A percentile compares a stretch with the other conserved stretches of the same genome.
Conservation (phyloP, 2,888 invertebrate genomes). For the Lasioglossum calceatum region DNA sequence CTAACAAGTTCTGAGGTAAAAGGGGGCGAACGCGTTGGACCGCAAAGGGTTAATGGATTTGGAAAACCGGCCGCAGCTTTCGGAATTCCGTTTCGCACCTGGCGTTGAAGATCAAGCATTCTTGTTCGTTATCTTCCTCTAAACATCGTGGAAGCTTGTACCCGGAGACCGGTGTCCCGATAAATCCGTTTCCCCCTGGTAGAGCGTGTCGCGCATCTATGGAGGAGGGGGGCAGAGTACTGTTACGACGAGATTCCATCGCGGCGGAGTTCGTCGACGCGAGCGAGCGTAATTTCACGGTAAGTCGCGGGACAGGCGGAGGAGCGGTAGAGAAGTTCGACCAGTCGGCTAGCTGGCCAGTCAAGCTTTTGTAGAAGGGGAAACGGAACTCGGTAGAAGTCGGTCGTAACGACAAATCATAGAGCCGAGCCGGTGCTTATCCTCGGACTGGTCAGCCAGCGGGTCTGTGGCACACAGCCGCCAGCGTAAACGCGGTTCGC, state of each 20-base stretch:
- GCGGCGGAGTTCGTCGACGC: constrained; percentile 17
- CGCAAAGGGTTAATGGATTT: not conserved
- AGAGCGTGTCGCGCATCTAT: constrained; percentile 13
- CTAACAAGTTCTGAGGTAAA: not conserved
- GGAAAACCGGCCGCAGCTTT: not conserved
- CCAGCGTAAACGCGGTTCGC: constrained; percentile 30
- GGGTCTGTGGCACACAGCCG: constrained; percentile 48
- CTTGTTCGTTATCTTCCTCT: not conserved
- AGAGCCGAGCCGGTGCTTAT: constrained; percentile 49
- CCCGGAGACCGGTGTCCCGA: not conserved
- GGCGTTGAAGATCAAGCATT: not conserved
- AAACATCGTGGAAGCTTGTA: not conserved
- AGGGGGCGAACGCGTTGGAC: not conserved
- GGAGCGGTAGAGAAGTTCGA: constrained; percentile 45
- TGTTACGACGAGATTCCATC: constrained; percentile 56
- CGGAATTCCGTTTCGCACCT: not conserved
- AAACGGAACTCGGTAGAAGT: constrained; percentile 55
- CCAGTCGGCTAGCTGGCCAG: constrained; percentile 13
- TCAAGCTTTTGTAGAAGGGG: constrained; percentile 12
- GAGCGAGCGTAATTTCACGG: constrained; percentile 43
- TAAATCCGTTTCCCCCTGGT: constrained; percentile 10
- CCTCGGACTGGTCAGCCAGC: constrained; percentile 55
- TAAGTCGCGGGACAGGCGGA: constrained; percentile 47
- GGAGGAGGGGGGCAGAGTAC: constrained; percentile 29
- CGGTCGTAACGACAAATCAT: constrained; percentile 64